Base-by-base conservation (phyloP, 2,797 vertebrate genomes). In the Euphonia xanthogaster region DNA sequence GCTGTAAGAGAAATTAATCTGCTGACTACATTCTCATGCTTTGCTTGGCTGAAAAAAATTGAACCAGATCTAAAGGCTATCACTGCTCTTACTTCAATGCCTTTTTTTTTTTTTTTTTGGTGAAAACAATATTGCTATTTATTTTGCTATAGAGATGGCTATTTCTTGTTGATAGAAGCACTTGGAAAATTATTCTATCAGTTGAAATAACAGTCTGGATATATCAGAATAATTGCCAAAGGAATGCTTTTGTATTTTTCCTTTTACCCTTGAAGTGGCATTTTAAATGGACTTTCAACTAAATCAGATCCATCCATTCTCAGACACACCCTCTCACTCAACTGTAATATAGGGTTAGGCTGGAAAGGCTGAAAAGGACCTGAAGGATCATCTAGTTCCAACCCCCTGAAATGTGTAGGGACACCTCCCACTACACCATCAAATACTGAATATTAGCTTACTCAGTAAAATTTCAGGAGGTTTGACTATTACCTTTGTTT, bases 401-500 rank as follows among this genome's bases (percentile, higher is more conserved):
- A 12, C 0, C 4, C 30, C 9, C 5, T 23, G 12, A 8, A 5
- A 31, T 7, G 12, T 27, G 50, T 7, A 76, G 44, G 10, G 28
- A 58, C 22, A 63, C 21, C 12, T 57, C 21, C 44, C 71, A 63
- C 28, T 63, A 50, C 21, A 63, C 22, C 18, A 51, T 71, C 30
- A 78, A 33, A 37, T 18, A 16, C 23, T 58, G 48, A 19, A 33
- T 67, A 78, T 67, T 35, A 80, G 16, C 8, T 77, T 57, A 63
- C 20, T 71, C 54, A 51, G 16, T 51, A 87, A 86, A 60, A 77
- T 53, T 74, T 37, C 75, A 89, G 21, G 22, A 92, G 27, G 35
- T 40, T 54, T 78, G 27, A 72, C n/a, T 68, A 71, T 97, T 98
- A 99, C 99, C 99, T 99, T 99, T 94, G 98, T 98, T 97, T 99